Conservation (phyloP, 2,797 vertebrate species). For the Crocodylus rhombifer region DNA sequence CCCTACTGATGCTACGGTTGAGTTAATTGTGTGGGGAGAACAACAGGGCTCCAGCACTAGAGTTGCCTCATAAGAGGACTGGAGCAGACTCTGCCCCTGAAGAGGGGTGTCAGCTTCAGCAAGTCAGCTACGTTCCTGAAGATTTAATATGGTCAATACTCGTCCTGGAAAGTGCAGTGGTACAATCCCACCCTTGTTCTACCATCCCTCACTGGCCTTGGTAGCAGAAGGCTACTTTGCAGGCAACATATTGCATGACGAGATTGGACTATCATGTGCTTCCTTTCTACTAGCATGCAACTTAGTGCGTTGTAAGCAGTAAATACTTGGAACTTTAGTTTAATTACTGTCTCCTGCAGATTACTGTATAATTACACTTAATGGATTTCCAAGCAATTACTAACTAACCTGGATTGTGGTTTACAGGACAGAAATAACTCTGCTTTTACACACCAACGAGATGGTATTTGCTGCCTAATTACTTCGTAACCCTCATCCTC, state of each 20-base stretch:
- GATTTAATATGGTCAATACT: rapidly evolving
- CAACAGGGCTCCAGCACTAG: neutral
- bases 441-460: conserved; percentile 60
- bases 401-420: conserved; percentile 61
- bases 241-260: neutral
- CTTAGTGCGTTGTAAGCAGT: conserved; percentile 49
- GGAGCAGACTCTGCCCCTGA: neutral
- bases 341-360: conserved; percentile 74
- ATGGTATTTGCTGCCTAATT: conserved; percentile 54
- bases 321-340: conserved; percentile 66
- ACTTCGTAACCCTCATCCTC: conserved; percentile 48
- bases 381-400: conserved; percentile 77
- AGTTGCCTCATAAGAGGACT: neutral
- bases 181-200: neutral
- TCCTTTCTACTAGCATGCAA: conserved; percentile 67
- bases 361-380: conserved; percentile 77
- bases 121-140: neutral
- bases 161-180: neutral
- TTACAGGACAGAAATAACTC: conserved; percentile 71
- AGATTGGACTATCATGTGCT: conserved; percentile 31
- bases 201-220: neutral
- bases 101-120: neutral
- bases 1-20: neutral
- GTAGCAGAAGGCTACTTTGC: neutral
- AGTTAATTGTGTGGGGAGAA: neutral